These are phyloP conservation scores for Craniophora ligustri DNA, from an alignment of 2,888 invertebrate species.

Conservation along the genomic window DNA sequence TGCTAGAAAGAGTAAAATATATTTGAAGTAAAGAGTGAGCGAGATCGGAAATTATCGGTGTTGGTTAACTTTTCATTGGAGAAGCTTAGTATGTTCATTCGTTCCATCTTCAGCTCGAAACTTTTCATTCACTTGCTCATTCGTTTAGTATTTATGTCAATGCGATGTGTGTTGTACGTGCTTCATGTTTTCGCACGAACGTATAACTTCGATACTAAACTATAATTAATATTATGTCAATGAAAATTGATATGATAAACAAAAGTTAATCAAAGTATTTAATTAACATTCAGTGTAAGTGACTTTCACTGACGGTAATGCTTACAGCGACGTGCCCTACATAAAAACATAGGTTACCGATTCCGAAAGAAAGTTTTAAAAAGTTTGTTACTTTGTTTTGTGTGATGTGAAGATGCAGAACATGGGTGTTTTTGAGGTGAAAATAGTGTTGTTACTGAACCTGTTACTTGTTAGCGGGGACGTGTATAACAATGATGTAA, in stretches of 20 bases:
- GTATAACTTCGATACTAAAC: slow-evolving; percentile 43
- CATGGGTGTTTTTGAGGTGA: slow-evolving; percentile 67
- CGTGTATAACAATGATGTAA: slow-evolving; percentile 67
- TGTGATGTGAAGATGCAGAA: slow-evolving; percentile 65
- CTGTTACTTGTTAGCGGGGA: slow-evolving; percentile 71
- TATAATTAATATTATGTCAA: background rate
- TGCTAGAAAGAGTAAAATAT: background rate
- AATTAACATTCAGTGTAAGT: slow-evolving; percentile 2
- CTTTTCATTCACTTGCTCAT: background rate
- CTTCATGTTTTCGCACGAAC: background rate
- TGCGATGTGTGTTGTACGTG: background rate
- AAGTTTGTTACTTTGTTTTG: slow-evolving; percentile 58
- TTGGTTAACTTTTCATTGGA: too few species aligned
- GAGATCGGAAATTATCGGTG: background rate
- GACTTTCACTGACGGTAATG: slow-evolving; percentile 30
- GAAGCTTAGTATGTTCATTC: slow-evolving; percentile 12
- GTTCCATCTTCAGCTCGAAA: slow-evolving; percentile 17
- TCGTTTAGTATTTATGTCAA: slow-evolving; percentile 42
- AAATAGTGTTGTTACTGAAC: slow-evolving; percentile 69
- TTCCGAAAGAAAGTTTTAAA: slow-evolving; percentile 76
- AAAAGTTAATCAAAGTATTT: slow-evolving; percentile 30
- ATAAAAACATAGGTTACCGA: slow-evolving; percentile 63
- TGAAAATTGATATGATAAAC: slow-evolving; percentile 34
- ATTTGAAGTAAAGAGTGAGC: background rate
- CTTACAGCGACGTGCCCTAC: slow-evolving; percentile 68